Evolutionary conservation across 1,140 invertebrate species (phyloP).

Genomic region (Mactra quadrangularis): DNA sequence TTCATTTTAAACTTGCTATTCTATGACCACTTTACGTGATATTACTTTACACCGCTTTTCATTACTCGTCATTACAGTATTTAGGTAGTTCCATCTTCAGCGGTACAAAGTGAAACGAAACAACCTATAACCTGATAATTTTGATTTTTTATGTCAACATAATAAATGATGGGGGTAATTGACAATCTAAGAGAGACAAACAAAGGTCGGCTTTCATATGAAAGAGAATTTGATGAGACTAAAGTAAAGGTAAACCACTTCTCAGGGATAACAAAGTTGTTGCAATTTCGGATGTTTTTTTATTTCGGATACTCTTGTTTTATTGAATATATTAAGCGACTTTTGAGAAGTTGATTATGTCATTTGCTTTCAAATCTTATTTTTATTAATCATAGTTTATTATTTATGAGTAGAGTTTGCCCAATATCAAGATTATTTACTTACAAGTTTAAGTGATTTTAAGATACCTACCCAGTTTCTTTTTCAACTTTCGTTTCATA

Average conservation of each 20-base stretch:
- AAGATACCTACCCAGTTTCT: too few species aligned
- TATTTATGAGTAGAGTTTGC: not conserved
- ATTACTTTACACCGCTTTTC: too few species aligned
- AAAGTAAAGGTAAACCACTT: constrained; percentile 27
- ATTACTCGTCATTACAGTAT: too few species aligned
- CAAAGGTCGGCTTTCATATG: constrained; percentile 44
- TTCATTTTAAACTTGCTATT: too few species aligned
- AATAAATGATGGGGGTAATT: constrained; percentile 22
- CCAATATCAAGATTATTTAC: not conserved
- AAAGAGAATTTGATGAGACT: constrained; percentile 12
- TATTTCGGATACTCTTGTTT: not conserved
- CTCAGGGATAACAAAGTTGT: not conserved
- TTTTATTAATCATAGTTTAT: not conserved
- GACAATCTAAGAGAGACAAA: constrained; percentile 21
- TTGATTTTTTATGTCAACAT: too few species aligned
- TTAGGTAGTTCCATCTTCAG: too few species aligned
- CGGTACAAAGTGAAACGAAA: too few species aligned
- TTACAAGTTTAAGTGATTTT: too few species aligned
- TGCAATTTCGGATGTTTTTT: not conserved
- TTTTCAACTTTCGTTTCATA: too few species aligned
- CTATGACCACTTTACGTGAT: too few species aligned
- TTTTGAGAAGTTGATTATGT: not conserved
- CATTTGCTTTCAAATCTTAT: not conserved
- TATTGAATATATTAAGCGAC: not conserved
- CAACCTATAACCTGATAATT: too few species aligned